Conservation (phyloP, 2,113 vertebrate genomes). For the Anthoscopus minutus region DNA sequence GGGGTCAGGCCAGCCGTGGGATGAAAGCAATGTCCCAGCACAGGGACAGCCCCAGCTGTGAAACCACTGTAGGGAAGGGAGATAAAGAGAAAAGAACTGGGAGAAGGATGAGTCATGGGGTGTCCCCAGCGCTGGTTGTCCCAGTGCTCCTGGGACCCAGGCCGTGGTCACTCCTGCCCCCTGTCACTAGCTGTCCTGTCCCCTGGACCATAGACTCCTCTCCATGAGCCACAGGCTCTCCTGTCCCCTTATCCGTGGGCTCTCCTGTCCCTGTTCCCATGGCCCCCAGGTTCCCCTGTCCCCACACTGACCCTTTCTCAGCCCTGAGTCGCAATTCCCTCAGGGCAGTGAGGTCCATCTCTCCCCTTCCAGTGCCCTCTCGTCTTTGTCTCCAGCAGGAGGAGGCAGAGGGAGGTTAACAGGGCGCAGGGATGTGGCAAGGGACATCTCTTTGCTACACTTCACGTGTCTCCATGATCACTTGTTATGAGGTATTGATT, state of each 20-base stretch:
- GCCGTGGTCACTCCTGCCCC: neutral
- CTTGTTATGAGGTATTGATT: neutral
- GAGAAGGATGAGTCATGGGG: neutral
- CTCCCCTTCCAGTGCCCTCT: neutral
- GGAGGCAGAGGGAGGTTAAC: neutral
- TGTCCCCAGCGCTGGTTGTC: neutral
- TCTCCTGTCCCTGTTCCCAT: neutral
- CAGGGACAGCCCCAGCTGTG: neutral
- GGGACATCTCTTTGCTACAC: neutral
- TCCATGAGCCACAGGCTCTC: no score
- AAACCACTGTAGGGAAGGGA: neutral
- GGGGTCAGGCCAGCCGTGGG: neutral
- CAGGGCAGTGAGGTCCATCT: neutral
- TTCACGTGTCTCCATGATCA: accelerated
- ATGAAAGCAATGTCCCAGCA: neutral
- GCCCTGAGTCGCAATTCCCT: neutral
- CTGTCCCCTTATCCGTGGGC: neutral
- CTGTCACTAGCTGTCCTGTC: neutral
- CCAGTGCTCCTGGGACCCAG: neutral
- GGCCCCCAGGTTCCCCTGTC: neutral
- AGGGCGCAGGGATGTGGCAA: neutral
- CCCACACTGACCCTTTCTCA: neutral
- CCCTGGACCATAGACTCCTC: no score
- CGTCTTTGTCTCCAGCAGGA: neutral
- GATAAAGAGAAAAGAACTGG: neutral